These are phyloP conservation scores for Sialis lutaria DNA, from an alignment of 2,888 invertebrate genomes.

Conservation along the genomic window DNA sequence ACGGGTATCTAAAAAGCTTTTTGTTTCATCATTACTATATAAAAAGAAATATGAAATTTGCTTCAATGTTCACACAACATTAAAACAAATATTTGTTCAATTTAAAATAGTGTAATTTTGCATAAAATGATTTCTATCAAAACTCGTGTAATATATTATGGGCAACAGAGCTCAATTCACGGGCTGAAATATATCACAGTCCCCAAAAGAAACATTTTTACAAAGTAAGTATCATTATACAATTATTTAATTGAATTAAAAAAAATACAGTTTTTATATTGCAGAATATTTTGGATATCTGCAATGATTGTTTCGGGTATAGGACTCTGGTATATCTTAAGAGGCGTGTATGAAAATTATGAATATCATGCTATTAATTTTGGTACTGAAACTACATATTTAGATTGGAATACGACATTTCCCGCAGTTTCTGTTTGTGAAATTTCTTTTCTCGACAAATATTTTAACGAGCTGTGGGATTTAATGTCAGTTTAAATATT, in stretches of 20 bases:
- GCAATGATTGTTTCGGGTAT: constrained; percentile 28
- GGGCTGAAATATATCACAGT: constrained; percentile 20
- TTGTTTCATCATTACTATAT: too few species aligned
- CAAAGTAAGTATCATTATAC: constrained; percentile 14
- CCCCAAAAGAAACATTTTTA: constrained; percentile 13
- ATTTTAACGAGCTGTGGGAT: too few species aligned
- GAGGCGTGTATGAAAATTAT: constrained; percentile 32
- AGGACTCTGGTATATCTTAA: constrained; percentile 27
- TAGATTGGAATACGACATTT: constrained; percentile 43
- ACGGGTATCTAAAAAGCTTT: too few species aligned
- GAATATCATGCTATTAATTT: constrained; percentile 29
- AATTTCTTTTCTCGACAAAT: constrained; percentile 9
- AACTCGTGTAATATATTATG: constrained; percentile 15
- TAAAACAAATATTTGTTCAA: too few species aligned
- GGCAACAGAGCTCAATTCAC: constrained; percentile 19
- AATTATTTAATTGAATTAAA: not conserved
- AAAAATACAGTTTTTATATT: constrained; percentile 11
- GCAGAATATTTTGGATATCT: constrained; percentile 34
- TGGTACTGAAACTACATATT: constrained; percentile 34
- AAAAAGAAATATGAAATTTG: too few species aligned
- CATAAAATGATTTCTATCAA: not conserved
- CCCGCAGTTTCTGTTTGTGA: constrained; percentile 43
- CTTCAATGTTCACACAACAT: too few species aligned
- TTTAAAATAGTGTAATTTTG: too few species aligned
- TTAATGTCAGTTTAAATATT: too few species aligned